Evolutionary conservation across 2,113 vertebrate species (phyloP).

Genomic region (human (Homo sapiens)): GRCh38 chr2:6792001-6792500

Average conservation of each 20-base stretch:
- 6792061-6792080: neutral
- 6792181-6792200: fast-evolving
- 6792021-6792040: neutral
- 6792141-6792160: neutral
- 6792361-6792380: neutral
- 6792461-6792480: neutral
- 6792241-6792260: fast-evolving
- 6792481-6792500: fast-evolving
- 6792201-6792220: fast-evolving
- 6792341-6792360: neutral
- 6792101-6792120: too few relatives aligned
- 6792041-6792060: fast-evolving
- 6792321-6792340: neutral
- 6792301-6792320: fast-evolving
- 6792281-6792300: fast-evolving
- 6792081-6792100: neutral
- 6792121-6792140: neutral
- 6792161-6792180: neutral
- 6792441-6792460: neutral
- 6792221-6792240: fast-evolving
- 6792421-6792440: neutral
- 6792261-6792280: fast-evolving
- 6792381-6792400: neutral
- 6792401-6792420: neutral
- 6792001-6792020: too few relatives aligned